Conservation (phyloP, 2,888 invertebrate genomes). For the Heteromyza rotundicornis region DNA sequence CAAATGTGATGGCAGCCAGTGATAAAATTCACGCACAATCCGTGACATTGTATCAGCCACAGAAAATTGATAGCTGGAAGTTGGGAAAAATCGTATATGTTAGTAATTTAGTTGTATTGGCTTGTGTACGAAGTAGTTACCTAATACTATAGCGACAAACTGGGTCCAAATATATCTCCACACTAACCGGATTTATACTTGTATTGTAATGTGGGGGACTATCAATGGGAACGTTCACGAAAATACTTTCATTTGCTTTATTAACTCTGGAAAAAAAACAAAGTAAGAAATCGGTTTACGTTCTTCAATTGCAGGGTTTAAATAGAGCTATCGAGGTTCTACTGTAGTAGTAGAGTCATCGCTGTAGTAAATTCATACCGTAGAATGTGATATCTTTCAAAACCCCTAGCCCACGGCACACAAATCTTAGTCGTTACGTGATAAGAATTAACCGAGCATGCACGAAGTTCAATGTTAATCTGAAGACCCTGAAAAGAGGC, state of each 20-base stretch:
- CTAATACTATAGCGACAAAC: slow-evolving; percentile 73
- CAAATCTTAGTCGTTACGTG: slow-evolving; percentile 69
- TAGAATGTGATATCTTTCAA: slow-evolving; percentile 65
- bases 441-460: slow-evolving; percentile 39
- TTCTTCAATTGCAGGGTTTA: no score
- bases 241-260: slow-evolving; percentile 56
- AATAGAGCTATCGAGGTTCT: no score
- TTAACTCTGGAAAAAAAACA: slow-evolving; percentile 34
- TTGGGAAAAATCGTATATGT: not conserved
- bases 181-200: slow-evolving; percentile 62
- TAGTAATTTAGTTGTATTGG: not conserved
- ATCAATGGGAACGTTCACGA: slow-evolving; percentile 67
- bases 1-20: slow-evolving; percentile 71
- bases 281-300: no score
- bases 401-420: slow-evolving; percentile 72
- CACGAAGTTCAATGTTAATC: slow-evolving; percentile 67
- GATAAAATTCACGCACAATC: slow-evolving; percentile 71
- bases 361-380: slow-evolving; percentile 39
- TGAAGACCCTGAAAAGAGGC: slow-evolving; percentile 69
- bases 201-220: slow-evolving; percentile 64
- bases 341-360: no score
- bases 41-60: slow-evolving; percentile 69
- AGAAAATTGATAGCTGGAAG: slow-evolving; percentile 62
- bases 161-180: slow-evolving; percentile 73
- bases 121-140: slow-evolving; percentile 58